A percentile compares a stretch with the other conserved stretches of the same genome.
Conservation (phyloP, 2,113 vertebrate genomes). For the Empidonax traillii region DNA sequence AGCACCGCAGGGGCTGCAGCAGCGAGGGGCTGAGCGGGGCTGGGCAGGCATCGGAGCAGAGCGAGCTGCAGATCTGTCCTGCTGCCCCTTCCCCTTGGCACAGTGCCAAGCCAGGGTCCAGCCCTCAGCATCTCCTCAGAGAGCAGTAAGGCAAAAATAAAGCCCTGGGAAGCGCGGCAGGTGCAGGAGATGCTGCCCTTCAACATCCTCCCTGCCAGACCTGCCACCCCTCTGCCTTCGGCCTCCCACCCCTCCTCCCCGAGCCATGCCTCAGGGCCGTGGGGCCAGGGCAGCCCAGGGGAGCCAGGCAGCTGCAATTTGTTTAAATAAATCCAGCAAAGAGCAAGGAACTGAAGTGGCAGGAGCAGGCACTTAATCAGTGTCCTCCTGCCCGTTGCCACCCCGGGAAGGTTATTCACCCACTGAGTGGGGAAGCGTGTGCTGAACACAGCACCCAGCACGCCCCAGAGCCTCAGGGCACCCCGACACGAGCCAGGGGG, state of each 20-base stretch:
- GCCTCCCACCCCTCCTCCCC: not conserved
- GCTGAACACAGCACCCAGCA: not conserved
- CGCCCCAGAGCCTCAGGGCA: not conserved
- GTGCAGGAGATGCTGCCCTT: not conserved
- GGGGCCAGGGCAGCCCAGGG: not conserved
- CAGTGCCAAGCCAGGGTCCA: not conserved
- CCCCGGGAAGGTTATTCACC: conserved; percentile 69
- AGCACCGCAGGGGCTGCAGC: conserved; percentile 20
- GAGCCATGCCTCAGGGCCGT: not conserved
- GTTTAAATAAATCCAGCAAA: conserved; percentile 59
- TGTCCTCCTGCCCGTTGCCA: conserved; percentile 50
- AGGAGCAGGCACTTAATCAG: conserved; percentile 67
- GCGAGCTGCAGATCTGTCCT: rapidly evolving
- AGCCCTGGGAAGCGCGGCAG: not conserved
- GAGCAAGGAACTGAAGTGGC: conserved; percentile 62
- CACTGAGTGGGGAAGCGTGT: not conserved
- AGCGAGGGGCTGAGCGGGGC: not conserved
- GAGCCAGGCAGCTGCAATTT: conserved; percentile 26
- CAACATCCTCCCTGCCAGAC: not conserved
- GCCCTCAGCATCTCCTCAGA: rapidly evolving
- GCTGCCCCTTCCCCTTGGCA: not conserved
- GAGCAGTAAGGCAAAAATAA: not conserved
- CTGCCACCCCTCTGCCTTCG: not conserved
- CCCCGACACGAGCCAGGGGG: not conserved
- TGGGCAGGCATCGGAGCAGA: rapidly evolving